Conservation (phyloP, 2,888 invertebrate species). For the Protophormia terraenovae region DNA sequence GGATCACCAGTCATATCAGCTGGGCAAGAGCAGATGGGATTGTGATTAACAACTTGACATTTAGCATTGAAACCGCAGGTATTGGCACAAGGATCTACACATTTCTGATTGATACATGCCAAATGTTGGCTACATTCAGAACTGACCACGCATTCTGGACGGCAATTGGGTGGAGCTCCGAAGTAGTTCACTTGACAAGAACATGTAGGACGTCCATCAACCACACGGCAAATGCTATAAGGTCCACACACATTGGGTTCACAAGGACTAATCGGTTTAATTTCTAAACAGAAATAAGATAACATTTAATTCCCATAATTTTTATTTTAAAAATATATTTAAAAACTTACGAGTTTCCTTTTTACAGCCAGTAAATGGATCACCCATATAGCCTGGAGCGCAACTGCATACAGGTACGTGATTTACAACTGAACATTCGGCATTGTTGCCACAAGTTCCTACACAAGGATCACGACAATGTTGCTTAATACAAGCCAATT, state of each 20-base stretch:
- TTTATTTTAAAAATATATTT: background rate
- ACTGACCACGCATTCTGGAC: constrained; percentile 90
- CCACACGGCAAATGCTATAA: constrained; percentile 88
- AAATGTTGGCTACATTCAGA: constrained; percentile 89
- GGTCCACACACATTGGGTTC: constrained; percentile 90
- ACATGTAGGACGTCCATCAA: constrained; percentile 88
- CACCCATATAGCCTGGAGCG: constrained; percentile 88
- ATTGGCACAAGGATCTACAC: constrained; percentile 89
- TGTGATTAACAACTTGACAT: constrained; percentile 90
- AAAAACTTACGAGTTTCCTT: constrained; percentile 83
- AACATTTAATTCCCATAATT: background rate
- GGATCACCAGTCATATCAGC: constrained; percentile 88
- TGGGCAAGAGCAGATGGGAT: constrained; percentile 89
- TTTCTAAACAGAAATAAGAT: constrained; percentile 57
- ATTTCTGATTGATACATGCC: constrained; percentile 90
- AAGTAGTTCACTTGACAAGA: constrained; percentile 88
- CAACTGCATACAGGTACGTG: constrained; percentile 93
- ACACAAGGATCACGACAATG: constrained; percentile 93
- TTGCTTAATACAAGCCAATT: constrained; percentile 90
- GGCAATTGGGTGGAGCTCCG: constrained; percentile 89
- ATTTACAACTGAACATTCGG: constrained; percentile 90
- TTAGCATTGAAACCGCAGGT: constrained; percentile 89
- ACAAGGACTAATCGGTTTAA: constrained; percentile 84
- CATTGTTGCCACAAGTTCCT: constrained; percentile 91
- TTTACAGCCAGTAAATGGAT: constrained; percentile 91